Evolutionary conservation across 2,888 invertebrate genomes (phyloP), one percentile per base, ranked within the genome.

Genomic region (Temnothorax ravouxi): DNA sequence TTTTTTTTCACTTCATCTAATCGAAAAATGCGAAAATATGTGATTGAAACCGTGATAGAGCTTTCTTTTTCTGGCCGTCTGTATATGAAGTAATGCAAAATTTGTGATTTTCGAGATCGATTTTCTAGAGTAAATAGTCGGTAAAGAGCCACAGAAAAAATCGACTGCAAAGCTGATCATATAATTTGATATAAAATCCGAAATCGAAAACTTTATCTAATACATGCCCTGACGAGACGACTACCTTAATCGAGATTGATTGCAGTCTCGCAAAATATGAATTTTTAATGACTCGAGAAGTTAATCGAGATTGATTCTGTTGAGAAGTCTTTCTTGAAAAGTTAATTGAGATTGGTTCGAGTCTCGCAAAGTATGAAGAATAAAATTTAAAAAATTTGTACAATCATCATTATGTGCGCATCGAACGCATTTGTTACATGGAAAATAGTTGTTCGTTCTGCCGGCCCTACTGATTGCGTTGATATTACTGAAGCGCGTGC

Each of bases 401-500:
- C 25, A 59, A 25, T 71, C 44, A 21, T 56, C 44, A 21, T 18
- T n/a, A n/a, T 59, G 72, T 25, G 18, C 79, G 41, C 47, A 47
- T 21, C 66, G 66, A 66, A 75, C 72, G 44, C 67, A 76, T 82
- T 85, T 44, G 13, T 72, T 79, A 75, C 52, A 62, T 18, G 67
- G 54, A 84, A 88, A 79, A 77, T 29, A 76, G 66, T 69, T 71
- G 79, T 88, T 64, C 79, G 71, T 86, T 74, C 72, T 47, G 69
- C 62, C 82, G 41, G 71, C 47, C 76, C 80, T 84, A 72, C 67
- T 82, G 87, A 88, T 88, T 83, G 85, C 86, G 50, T 80, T 81
- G 83, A 88, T 89, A 86, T 77, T 83, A 79, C 67, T 66, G 66
- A 88, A 87, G 85, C 89, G 85, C 89, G 88, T 89, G 89, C 77